phyloP scores from a whole-genome alignment of 53 echinoderm and acorn worm genomes.

The Holothuria leucospilota region DNA sequence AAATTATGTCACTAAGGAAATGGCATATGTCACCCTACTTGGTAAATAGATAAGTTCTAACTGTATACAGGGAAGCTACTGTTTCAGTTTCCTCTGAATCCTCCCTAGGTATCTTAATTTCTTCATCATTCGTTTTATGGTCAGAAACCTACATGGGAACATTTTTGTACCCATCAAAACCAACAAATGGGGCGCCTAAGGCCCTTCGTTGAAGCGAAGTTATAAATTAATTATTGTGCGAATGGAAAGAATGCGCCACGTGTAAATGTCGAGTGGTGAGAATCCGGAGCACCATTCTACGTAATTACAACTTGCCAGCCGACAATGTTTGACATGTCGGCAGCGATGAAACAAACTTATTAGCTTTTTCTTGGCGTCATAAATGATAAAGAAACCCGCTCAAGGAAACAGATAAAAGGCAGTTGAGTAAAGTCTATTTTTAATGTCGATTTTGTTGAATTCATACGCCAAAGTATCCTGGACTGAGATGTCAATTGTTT shows the following conservation, averaged over 20 bases:
- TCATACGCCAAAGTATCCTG: too few relatives aligned
- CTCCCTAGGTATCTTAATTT: too few relatives aligned
- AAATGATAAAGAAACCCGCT: not conserved
- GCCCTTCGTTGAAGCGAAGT: not conserved
- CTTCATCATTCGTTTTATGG: too few relatives aligned
- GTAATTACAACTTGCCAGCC: slow-evolving; percentile 4
- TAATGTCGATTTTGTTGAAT: too few relatives aligned
- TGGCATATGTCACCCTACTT: too few relatives aligned
- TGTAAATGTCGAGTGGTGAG: slow-evolving; percentile 8
- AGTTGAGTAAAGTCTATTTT: too few relatives aligned
- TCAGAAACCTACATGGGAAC: not conserved
- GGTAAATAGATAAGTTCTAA: too few relatives aligned
- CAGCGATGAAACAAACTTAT: slow-evolving; percentile 17
- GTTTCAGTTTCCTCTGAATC: too few relatives aligned
- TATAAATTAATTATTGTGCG: slow-evolving; percentile 30
- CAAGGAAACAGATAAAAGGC: too few relatives aligned
- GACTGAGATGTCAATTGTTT: too few relatives aligned
- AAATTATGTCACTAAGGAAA: too few relatives aligned
- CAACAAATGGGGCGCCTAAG: slow-evolving; percentile 9
- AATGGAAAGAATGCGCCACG: slow-evolving; percentile 22
- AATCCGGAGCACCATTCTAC: not conserved
- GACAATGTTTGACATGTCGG: slow-evolving; percentile 37
- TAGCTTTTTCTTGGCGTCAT: not conserved
- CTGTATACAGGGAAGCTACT: too few relatives aligned
- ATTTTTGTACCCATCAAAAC: slow-evolving; percentile 16